Percentiles rank a stretch among this genome's conserved stretches.
These are phyloP conservation scores for Dolichallabes microphthalmus DNA, from an alignment of 2,113 vertebrate species.

Conservation along the genomic window DNA sequence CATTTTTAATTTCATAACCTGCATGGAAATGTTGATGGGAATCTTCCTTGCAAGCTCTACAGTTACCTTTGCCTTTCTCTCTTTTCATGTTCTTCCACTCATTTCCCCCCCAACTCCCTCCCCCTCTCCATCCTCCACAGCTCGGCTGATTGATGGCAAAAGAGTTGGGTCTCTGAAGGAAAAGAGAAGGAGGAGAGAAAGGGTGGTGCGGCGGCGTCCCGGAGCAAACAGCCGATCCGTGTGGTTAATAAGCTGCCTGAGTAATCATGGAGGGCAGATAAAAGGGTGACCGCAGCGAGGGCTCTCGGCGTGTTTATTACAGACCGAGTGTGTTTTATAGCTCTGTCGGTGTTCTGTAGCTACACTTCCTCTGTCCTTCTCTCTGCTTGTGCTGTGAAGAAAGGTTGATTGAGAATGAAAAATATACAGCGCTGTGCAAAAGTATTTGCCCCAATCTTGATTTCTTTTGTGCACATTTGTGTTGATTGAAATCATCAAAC, in stretches of 20 bases:
- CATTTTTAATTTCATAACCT: background rate
- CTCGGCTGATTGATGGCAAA: background rate
- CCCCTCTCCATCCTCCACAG: background rate
- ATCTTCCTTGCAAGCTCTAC: no score
- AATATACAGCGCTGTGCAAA: no score
- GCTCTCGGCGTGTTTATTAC: constrained; percentile 14
- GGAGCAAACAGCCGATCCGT: background rate
- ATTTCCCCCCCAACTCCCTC: no score
- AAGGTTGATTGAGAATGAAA: background rate
- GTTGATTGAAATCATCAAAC: no score
- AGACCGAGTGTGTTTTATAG: constrained; percentile 10
- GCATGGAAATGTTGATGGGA: background rate
- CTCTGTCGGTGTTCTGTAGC: background rate
- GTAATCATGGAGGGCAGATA: constrained; percentile 26
- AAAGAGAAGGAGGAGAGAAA: background rate
- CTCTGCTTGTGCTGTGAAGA: background rate
- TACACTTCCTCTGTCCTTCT: background rate
- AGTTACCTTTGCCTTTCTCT: background rate
- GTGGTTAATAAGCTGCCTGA: constrained; percentile 6
- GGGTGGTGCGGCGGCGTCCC: background rate
- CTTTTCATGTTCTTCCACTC: background rate
- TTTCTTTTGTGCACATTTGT: no score
- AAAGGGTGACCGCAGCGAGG: constrained; percentile 18
- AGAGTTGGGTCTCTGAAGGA: background rate
- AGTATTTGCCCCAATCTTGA: no score